Base-by-base conservation (phyloP, 2,888 invertebrate genomes). In the Hypolimnas misippus region DNA sequence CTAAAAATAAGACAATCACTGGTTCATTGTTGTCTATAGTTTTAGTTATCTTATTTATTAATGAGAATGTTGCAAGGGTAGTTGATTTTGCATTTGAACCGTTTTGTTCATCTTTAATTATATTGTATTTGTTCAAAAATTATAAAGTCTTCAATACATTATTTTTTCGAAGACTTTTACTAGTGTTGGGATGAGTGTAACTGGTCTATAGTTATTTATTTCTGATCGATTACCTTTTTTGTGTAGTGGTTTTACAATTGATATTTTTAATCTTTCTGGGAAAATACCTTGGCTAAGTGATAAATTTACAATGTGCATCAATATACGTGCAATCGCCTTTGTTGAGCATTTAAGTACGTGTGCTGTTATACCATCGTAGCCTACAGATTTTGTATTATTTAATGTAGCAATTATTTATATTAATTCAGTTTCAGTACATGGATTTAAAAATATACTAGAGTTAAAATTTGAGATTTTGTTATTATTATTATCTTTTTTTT, bases 281-380 rank as follows among this genome's bases (percentile, higher is more conserved):
- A 52, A 52, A 35, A 52, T 17, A 38, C 21, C 29, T 25, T 19
- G n/a, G 2, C 35, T 40, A 25, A 54, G 17, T 38, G 54, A 40
- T 54, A 19, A 5, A n/a, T 54, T 40, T 40, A 54, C 19, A n/a
- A 54, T 38, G 38, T 40, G 40, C 3, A 21, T 40, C 6, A 54
- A 14, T 21, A 40, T n/a, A 3, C 19, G 10, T 6, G 25, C 33
- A n/a, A 42, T 40, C 8, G 35, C 21, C 17, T 38, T 19, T 10
- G 44, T 16, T 17, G 17, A 44, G 16, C 1, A 17, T 44, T 44
- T 44, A 17, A 44, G 6, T 19, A 40, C 25, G 19, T 3, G n/a
- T 19, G 40, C 38, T 6, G 19, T 38, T 21, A 40, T 3, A 35
- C n/a, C 35, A 1, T 54, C 38, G 33, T 52, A 52, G 14, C 52